These are phyloP conservation scores for Leptopilina boulardi DNA, from an alignment of 1,140 invertebrate species.

Conservation along the genomic window DNA sequence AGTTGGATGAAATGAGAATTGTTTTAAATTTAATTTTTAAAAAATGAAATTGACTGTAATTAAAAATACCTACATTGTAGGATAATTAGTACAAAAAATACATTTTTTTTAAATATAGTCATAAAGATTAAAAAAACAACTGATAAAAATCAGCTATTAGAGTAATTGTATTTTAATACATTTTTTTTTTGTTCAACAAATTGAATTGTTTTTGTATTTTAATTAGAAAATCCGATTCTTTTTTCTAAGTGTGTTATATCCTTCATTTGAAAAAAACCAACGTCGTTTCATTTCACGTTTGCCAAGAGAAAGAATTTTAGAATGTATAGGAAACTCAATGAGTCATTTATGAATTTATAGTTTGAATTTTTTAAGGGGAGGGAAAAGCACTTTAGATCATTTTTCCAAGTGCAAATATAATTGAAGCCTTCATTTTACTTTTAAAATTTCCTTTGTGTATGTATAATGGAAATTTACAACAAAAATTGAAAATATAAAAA, in stretches of 20 bases:
- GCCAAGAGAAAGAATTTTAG: slow-evolving; percentile 12
- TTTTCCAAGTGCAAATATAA: not conserved
- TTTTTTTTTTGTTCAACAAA: no score
- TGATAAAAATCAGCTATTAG: no score
- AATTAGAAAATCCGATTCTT: not conserved
- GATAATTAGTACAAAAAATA: no score
- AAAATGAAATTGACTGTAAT: no score
- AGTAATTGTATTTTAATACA: no score
- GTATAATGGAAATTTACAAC: not conserved
- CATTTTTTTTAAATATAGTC: no score
- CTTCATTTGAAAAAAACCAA: not conserved
- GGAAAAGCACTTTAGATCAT: not conserved
- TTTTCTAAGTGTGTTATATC: slow-evolving; percentile 1
- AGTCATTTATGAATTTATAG: slow-evolving; percentile 5
- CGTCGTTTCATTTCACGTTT: slow-evolving; percentile 23
- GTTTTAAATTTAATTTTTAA: no score
- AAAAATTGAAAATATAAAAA: no score
- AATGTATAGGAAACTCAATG: not conserved
- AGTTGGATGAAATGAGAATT: no score
- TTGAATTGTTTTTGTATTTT: no score
- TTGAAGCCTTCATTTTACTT: not conserved
- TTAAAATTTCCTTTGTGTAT: not conserved
- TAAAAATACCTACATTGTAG: no score
- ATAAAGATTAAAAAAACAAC: no score
- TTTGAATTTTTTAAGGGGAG: not conserved